These are phyloP conservation scores for Alentia gelatinosa DNA, from an alignment of 2,888 invertebrate genomes.

Conservation along the genomic window DNA sequence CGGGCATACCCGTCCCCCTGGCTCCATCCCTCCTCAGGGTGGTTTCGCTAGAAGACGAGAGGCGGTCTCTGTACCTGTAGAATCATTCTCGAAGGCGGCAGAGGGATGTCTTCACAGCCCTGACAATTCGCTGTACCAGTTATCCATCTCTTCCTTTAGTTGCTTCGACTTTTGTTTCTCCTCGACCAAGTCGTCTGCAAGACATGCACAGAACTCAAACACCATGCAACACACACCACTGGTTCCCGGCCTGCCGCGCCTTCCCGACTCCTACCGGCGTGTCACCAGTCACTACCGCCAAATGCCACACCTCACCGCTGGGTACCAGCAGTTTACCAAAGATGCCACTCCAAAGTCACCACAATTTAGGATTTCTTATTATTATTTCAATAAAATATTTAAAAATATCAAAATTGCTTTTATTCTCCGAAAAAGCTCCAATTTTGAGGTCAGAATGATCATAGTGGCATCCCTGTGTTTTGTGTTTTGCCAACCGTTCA, in stretches of 20 bases:
- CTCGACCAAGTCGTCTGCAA: slow-evolving; percentile 95
- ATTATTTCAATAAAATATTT: too few relatives aligned
- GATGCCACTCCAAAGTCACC: too few relatives aligned
- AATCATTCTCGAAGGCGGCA: slow-evolving; percentile 24
- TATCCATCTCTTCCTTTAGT: slow-evolving; percentile 97
- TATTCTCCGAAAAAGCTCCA: too few relatives aligned
- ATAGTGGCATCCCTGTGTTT: too few relatives aligned
- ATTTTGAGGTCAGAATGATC: too few relatives aligned
- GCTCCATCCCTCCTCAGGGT: not conserved
- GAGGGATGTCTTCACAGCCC: slow-evolving; percentile 53
- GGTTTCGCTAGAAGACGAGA: not conserved
- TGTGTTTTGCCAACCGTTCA: too few relatives aligned
- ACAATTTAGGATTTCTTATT: too few relatives aligned
- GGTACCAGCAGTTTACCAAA: too few relatives aligned
- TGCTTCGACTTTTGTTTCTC: slow-evolving; percentile 98
- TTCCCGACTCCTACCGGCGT: not conserved
- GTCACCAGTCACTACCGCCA: not conserved
- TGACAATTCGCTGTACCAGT: slow-evolving; percentile 63
- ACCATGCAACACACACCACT: not conserved
- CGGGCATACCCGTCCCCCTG: not conserved
- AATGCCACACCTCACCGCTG: too few relatives aligned
- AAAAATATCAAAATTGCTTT: too few relatives aligned
- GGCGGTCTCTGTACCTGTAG: slow-evolving; percentile 9
- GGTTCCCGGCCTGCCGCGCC: not conserved
- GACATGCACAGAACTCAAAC: slow-evolving; percentile 50